These are phyloP conservation scores for Chrysogorgia sp. DNA, from an alignment of 92 coral and sea anemone species.

Conservation along the genomic window DNA sequence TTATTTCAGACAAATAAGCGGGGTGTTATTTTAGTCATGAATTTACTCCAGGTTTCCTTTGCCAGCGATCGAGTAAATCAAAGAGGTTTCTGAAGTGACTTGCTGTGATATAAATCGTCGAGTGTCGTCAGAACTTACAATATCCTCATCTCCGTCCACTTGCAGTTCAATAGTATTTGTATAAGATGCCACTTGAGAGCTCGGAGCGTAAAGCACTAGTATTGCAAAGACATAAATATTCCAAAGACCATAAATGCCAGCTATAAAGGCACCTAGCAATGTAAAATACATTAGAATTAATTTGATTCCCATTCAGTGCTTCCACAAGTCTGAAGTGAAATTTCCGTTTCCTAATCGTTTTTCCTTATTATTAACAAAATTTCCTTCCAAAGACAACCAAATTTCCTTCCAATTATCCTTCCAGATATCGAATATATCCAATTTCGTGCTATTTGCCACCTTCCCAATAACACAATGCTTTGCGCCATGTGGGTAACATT, in stretches of 20 bases:
- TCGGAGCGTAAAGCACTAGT: conserved; percentile 85
- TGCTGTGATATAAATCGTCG: conserved; percentile 31
- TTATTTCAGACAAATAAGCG: no score
- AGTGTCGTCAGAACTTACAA: background rate
- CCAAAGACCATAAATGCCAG: conserved; percentile 98
- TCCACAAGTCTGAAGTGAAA: no score
- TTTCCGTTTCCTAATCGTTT: no score
- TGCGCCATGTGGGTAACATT: no score
- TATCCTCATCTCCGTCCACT: conserved; percentile 5
- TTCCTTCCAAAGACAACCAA: no score
- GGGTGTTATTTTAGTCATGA: no score
- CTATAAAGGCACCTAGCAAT: conserved; percentile 77
- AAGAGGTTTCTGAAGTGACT: conserved; percentile 15
- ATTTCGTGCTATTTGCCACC: no score
- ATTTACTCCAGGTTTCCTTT: conserved; percentile 31
- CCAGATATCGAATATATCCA: no score
- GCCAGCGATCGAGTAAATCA: conserved; percentile 40
- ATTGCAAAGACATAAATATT: conserved; percentile 81
- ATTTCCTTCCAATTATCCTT: no score
- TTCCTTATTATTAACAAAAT: no score
- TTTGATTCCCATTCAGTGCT: background rate
- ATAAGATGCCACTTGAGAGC: conserved; percentile 43
- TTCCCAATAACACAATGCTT: no score
- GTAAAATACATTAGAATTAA: background rate
- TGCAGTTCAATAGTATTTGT: background rate